phyloP scores from a whole-genome alignment of 2,888 invertebrate species.

The Drosophila anceps region DNA sequence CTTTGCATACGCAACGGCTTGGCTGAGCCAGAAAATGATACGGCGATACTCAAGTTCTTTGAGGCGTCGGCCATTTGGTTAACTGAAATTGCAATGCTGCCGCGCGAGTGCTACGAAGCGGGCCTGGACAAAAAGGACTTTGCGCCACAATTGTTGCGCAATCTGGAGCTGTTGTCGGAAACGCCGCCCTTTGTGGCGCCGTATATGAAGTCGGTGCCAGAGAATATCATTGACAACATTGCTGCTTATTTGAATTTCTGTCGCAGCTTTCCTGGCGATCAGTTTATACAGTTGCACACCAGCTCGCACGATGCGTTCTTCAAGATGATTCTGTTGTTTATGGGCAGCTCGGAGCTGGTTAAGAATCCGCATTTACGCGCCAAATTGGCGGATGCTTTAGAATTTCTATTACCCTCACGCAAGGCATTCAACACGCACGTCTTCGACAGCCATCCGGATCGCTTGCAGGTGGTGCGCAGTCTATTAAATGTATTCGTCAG shows the following conservation, averaged over 20 bases:
- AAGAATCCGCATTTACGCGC: slow-evolving; percentile 97
- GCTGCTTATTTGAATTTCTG: slow-evolving; percentile 92
- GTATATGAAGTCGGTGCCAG: slow-evolving; percentile 93
- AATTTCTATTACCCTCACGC: slow-evolving; percentile 91
- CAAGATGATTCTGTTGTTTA: slow-evolving; percentile 93
- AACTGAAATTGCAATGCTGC: slow-evolving; percentile 90
- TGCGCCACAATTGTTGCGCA: slow-evolving; percentile 87
- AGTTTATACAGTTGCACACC: slow-evolving; percentile 88
- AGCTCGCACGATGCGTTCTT: slow-evolving; percentile 87
- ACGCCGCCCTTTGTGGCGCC: slow-evolving; percentile 89
- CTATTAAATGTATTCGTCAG: slow-evolving; percentile 97
- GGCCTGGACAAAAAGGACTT: slow-evolving; percentile 85
- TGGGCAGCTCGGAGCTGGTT: slow-evolving; percentile 93
- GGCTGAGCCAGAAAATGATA: slow-evolving; percentile 90
- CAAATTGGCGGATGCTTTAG: slow-evolving; percentile 94
- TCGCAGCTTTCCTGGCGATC: slow-evolving; percentile 89
- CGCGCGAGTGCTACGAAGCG: slow-evolving; percentile 81
- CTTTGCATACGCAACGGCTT: slow-evolving; percentile 91
- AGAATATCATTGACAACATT: slow-evolving; percentile 95
- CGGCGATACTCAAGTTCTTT: slow-evolving; percentile 90
- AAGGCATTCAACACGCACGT: slow-evolving; percentile 89
- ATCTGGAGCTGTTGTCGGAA: slow-evolving; percentile 84
- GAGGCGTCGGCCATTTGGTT: slow-evolving; percentile 94
- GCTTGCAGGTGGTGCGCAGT: slow-evolving; percentile 91
- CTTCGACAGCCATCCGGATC: slow-evolving; percentile 91